These are phyloP conservation scores for Adelphocoris suturalis DNA, from an alignment of 2,888 invertebrate genomes.

Conservation along the genomic window DNA sequence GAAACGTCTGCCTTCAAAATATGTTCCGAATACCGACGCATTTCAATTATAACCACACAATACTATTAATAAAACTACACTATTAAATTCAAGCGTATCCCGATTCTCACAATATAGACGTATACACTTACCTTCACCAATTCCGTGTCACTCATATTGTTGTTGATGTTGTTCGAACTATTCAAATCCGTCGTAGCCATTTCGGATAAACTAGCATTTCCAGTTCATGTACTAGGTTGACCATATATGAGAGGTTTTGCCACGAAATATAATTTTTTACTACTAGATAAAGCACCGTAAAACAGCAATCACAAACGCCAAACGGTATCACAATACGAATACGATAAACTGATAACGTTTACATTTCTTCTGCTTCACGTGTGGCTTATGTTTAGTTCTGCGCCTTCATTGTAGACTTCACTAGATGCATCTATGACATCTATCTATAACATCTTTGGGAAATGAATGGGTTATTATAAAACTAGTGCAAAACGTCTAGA, in stretches of 20 bases:
- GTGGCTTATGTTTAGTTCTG: not conserved
- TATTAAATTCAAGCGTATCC: too few species aligned
- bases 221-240: not conserved
- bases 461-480: too few species aligned
- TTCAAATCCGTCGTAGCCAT: constrained; percentile 42
- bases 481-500: too few species aligned
- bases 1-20: not conserved
- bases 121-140: constrained; percentile 17
- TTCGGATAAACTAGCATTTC: not conserved
- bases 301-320: not conserved
- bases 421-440: too few species aligned
- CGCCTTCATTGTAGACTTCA: too few species aligned
- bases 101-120: too few species aligned
- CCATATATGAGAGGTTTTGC: constrained; percentile 20
- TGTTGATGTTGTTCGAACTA: constrained; percentile 18
- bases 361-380: constrained; percentile 1
- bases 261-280: constrained; percentile 47
- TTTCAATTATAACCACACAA: too few species aligned
- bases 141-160: constrained; percentile 44
- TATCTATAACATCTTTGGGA: too few species aligned
- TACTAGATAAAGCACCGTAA: constrained; percentile 26
- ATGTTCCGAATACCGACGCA: too few species aligned
- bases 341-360: constrained; percentile 11
- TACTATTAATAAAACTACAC: too few species aligned
- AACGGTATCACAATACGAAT: constrained; percentile 21